Evolutionary conservation across 2,797 vertebrate species (phyloP).

Genomic region (Potorous gilbertii): DNA sequence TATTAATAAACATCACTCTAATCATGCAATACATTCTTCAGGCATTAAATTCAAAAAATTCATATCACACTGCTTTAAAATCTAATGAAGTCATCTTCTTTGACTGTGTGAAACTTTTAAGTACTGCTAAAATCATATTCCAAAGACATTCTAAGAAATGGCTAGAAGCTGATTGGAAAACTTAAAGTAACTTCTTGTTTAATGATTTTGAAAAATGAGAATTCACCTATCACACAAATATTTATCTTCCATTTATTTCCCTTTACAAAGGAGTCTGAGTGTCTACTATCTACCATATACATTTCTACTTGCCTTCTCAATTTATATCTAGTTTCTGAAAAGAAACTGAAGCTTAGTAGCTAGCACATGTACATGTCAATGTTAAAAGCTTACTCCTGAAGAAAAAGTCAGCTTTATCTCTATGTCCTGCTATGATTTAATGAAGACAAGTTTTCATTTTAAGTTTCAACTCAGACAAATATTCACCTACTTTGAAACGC

Average conservation of each 20-base stretch:
- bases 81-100: conserved; percentile 20
- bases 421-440: conserved; percentile 25
- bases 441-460: conserved; percentile 2
- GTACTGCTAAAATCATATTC: conserved; percentile 14
- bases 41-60: conserved; percentile 58
- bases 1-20: conserved; percentile 53
- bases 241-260: conserved; percentile 35
- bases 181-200: background rate
- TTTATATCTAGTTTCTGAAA: background rate
- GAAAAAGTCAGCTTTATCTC: conserved; percentile 20
- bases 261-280: conserved; percentile 18
- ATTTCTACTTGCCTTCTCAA: background rate
- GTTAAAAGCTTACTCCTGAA: conserved; percentile 40
- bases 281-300: background rate
- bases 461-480: background rate
- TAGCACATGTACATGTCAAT: conserved; percentile 1
- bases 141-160: background rate
- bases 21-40: conserved; percentile 61
- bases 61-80: conserved; percentile 56
- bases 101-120: conserved; percentile 36
- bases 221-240: conserved; percentile 10
- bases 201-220: conserved; percentile 45
- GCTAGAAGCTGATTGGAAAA: background rate
- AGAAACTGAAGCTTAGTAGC: background rate
- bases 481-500: conserved; percentile 17